A percentile compares a stretch with the other conserved stretches of the same genome.
These are phyloP conservation scores for Pterophyllum scalare DNA, from an alignment of 2,113 vertebrate genomes.

Conservation along the genomic window DNA sequence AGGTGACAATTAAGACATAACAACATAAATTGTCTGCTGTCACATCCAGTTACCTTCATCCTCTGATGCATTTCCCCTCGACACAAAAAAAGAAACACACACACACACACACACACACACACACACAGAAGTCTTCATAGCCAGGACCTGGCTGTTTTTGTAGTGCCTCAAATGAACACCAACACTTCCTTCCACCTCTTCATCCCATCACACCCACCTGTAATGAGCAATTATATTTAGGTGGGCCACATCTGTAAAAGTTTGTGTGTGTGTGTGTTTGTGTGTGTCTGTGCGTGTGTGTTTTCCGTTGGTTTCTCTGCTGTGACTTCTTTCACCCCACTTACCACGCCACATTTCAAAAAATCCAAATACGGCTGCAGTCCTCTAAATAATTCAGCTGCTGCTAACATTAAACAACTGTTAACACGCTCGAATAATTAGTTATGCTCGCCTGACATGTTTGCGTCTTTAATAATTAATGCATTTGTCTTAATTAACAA, in stretches of 20 bases:
- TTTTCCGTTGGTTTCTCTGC: conserved; percentile 10
- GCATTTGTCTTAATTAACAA: conserved; percentile 99
- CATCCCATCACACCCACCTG: conserved; percentile 59
- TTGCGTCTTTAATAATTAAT: conserved; percentile 99
- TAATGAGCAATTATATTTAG: conserved; percentile 72
- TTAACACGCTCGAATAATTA: conserved; percentile 99
- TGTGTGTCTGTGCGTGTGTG: conserved; percentile 1
- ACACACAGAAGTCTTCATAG: neutral
- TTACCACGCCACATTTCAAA: conserved; percentile 86
- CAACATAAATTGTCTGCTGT: conserved; percentile 81
- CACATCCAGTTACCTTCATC: conserved; percentile 78
- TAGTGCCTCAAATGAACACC: conserved; percentile 65
- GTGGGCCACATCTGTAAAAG: conserved; percentile 74
- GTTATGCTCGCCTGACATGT: conserved; percentile 99
- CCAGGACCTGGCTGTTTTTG: conserved; percentile 67
- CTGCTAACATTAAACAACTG: conserved; percentile 99
- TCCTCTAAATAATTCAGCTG: conserved; percentile 98
- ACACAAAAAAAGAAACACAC: neutral
- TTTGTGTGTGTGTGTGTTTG: conserved; percentile 5
- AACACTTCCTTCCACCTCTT: conserved; percentile 41
- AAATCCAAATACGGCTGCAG: conserved; percentile 90
- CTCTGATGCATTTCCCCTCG: conserved; percentile 53
- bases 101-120: neutral
- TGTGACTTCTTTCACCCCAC: conserved; percentile 69
- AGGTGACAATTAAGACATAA: conserved; percentile 85